These are phyloP conservation scores for Buphagus erythrorhynchus DNA, from an alignment of 2,797 vertebrate genomes.

Conservation along the genomic window DNA sequence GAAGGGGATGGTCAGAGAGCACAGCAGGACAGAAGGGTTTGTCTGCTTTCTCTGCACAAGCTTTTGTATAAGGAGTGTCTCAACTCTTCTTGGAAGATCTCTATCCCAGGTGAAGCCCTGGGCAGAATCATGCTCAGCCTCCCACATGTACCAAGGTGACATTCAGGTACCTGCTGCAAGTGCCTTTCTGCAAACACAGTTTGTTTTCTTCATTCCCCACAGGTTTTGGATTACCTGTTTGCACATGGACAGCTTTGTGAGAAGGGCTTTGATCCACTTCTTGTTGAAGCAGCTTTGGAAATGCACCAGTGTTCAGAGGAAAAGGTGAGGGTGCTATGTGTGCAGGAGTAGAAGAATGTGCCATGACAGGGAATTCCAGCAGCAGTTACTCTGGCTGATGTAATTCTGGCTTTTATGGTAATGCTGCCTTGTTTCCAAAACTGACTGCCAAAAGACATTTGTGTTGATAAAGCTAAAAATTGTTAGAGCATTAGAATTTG, in stretches of 20 bases:
- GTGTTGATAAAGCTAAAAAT: background rate
- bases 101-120: background rate
- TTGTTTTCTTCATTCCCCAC: background rate
- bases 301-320: constrained; percentile 96
- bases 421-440: background rate
- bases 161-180: rapidly evolving
- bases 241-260: constrained; percentile 92
- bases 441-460: background rate
- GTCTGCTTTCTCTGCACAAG: background rate
- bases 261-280: constrained; percentile 91
- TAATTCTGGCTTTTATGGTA: background rate
- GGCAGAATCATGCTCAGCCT: rapidly evolving
- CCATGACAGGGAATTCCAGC: background rate
- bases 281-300: constrained; percentile 96
- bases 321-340: constrained; percentile 81
- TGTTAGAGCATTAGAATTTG: background rate
- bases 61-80: background rate
- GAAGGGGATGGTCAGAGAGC: background rate
- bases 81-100: background rate
- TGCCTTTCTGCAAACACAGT: background rate
- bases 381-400: background rate
- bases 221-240: constrained; percentile 98
- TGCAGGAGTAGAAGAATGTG: background rate
- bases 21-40: background rate
- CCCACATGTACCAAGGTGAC: rapidly evolving